Conservation (phyloP, 2,797 vertebrate genomes). For the Aplochiton taeniatus region DNA sequence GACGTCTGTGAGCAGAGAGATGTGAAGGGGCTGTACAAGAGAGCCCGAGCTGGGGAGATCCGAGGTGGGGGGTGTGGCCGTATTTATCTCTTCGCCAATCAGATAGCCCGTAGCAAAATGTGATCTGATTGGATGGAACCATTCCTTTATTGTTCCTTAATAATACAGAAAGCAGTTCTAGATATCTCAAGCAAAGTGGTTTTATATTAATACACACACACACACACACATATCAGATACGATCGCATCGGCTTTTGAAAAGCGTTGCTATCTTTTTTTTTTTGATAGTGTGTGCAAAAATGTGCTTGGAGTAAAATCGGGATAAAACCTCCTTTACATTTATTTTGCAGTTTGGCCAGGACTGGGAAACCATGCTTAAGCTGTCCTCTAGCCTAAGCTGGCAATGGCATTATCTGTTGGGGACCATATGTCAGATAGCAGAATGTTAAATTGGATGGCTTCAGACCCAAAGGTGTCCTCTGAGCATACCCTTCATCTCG, state of each 20-base stretch:
- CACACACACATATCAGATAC: too few relatives aligned
- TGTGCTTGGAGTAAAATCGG: too few relatives aligned
- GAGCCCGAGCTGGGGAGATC: slow-evolving; percentile 96
- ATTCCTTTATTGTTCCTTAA: too few relatives aligned
- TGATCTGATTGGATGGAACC: not conserved
- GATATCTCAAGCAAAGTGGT: too few relatives aligned
- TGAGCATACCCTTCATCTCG: not conserved
- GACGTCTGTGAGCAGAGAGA: slow-evolving; percentile 97
- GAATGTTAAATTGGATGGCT: not conserved
- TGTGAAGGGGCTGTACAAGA: slow-evolving; percentile 97
- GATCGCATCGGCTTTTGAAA: too few relatives aligned
- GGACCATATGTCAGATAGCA: slow-evolving; percentile 3
- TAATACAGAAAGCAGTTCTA: too few relatives aligned
- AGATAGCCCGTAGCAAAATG: not conserved
- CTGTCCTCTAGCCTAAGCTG: not conserved
- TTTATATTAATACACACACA: too few relatives aligned
- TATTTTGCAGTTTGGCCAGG: too few relatives aligned
- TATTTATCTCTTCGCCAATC: not conserved
- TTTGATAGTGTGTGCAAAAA: too few relatives aligned
- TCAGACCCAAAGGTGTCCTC: not conserved
- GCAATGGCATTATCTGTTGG: not conserved
- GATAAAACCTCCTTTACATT: too few relatives aligned
- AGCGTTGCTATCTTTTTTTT: too few relatives aligned
- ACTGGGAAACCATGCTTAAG: not conserved
- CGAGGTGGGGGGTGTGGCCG: slow-evolving; percentile 76